Percentiles rank a stretch among this genome's conserved stretches.
phyloP scores from a whole-genome alignment of 2,888 invertebrate species.

The Agrochola circellaris region DNA sequence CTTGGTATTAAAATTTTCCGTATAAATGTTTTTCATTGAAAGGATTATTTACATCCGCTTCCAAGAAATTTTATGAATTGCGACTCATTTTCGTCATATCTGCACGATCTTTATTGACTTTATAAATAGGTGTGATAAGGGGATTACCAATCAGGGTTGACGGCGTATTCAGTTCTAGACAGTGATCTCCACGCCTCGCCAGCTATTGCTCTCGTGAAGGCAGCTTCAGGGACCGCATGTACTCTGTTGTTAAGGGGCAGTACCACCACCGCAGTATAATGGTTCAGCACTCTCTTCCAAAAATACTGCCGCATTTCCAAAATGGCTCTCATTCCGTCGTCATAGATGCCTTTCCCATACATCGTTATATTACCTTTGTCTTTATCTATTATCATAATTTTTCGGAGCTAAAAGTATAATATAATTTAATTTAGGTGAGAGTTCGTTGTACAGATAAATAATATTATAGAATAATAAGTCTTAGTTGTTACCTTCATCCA shows the following conservation, averaged over 20 bases:
- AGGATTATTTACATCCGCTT: slow-evolving; percentile 28
- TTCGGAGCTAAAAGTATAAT: slow-evolving; percentile 78
- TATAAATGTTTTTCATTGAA: slow-evolving; percentile 26
- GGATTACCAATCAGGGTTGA: slow-evolving; percentile 86
- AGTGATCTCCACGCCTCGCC: slow-evolving; percentile 78
- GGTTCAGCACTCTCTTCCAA: slow-evolving; percentile 83
- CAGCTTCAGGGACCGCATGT: slow-evolving; percentile 75
- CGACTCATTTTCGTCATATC: slow-evolving; percentile 29
- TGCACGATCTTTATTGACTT: slow-evolving; percentile 38
- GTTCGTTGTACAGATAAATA: slow-evolving; percentile 17
- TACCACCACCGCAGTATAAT: slow-evolving; percentile 84
- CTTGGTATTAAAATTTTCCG: slow-evolving; percentile 7
- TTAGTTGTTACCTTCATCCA: slow-evolving; percentile 80
- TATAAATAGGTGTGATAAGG: slow-evolving; percentile 29
- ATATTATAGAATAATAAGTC: neutral
- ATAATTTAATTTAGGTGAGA: neutral
- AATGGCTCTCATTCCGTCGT: slow-evolving; percentile 81
- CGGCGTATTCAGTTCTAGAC: slow-evolving; percentile 79
- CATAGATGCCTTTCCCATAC: slow-evolving; percentile 81
- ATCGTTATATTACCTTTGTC: slow-evolving; percentile 77
- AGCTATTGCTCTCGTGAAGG: slow-evolving; percentile 81
- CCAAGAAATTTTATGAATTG: slow-evolving; percentile 31
- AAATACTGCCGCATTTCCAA: slow-evolving; percentile 81
- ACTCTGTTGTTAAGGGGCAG: slow-evolving; percentile 79
- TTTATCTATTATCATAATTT: slow-evolving; percentile 77